Evolutionary conservation across 1,140 invertebrate genomes (phyloP), one percentile per base, ranked within the genome.

Genomic region (Anoplophora glabripennis): DNA sequence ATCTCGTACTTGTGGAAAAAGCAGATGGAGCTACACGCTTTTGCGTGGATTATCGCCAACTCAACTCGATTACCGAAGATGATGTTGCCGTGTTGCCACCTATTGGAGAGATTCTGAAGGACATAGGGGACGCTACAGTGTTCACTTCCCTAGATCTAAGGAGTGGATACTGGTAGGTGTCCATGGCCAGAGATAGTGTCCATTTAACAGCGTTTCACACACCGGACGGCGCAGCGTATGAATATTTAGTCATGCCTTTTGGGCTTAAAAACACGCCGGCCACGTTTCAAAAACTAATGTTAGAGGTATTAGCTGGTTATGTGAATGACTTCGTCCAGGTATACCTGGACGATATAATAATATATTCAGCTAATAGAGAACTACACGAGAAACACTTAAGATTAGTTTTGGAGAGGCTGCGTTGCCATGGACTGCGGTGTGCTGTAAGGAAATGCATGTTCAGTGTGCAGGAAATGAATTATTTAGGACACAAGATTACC

Each of bases 81-180:
- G 21, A 28, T 3, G 21, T 28, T 28, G 21, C 5, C 21, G 3
- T 28, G 5, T 5, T 28, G 5, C 21, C 21, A 2, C 2, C 21
- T 2, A 28, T 28, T 3, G 3, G 21, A 28, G 21, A 28, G 3
- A 28, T 28, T 3, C 5, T 28, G 5, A 3, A 28, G 2, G 21
- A 28, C 2, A 28, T 28, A 28, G 21, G 21, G 5, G 21, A 28
- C 5, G 21, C 21, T 28, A 5, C 21, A 17, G 44, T 59, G 33
- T 62, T 71, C n/a, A 57, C 66, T 0, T 57, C 63, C 1, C 40
- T 68, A 0, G 65, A 73, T 44, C 46, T 71, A 12, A 54, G 53
- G 9, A 57, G 51, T n/a, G 65, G 66, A 9, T 72, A 69, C 49
- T 72, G 68, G 68, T 66, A 73, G 33, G 55, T 69, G 17, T 57